Base-by-base conservation (phyloP, 2,797 vertebrate species). In the Varecia variegata region DNA sequence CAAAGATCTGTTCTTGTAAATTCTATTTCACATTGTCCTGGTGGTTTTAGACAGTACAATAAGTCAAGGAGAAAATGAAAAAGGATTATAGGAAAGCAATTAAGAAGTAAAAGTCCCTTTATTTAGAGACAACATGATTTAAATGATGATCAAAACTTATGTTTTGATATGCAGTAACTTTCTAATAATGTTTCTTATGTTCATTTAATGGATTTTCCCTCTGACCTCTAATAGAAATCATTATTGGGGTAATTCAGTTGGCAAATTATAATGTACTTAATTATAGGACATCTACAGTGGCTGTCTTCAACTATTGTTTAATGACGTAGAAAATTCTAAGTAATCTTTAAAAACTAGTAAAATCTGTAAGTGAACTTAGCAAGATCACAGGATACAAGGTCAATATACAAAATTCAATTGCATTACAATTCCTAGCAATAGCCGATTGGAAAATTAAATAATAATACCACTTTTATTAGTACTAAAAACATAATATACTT, bases 171-270 rank as follows among this genome's bases (percentile, higher is more conserved):
- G 7, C 43, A 84, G 60, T 79, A 92, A 71, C 52, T 87, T 85
- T 81, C 11, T 68, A 80, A 90, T 88, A 88, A 50, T 67, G 25
- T 83, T 89, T 88, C 68, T 93, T 58, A 27, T 21, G 32, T 81
- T 81, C 40, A 54, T 65, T 71, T 86, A 95, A 80, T 88, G 47
- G 35, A 45, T 67, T 50, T 95, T 89, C 25, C 40, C n/a, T 83
- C 4, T 90, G 32, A 74, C 45, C 18, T 79, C 21, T 85, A 82
- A 45, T 25, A 74, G 47, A 92, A 95, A 84, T 93, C 92, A 65
- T 70, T 85, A 32, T 47, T 68, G 89, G 45, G 23, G 32, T 74
- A 95, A 74, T 91, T 97, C 56, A 90, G 4, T 93, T 83, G 43
- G 15, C 32, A 96, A 89, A 89, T 79, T 86, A 82, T 65, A 85